Base-by-base conservation (phyloP, 2,888 invertebrate species). In the Drosophila greeni region DNA sequence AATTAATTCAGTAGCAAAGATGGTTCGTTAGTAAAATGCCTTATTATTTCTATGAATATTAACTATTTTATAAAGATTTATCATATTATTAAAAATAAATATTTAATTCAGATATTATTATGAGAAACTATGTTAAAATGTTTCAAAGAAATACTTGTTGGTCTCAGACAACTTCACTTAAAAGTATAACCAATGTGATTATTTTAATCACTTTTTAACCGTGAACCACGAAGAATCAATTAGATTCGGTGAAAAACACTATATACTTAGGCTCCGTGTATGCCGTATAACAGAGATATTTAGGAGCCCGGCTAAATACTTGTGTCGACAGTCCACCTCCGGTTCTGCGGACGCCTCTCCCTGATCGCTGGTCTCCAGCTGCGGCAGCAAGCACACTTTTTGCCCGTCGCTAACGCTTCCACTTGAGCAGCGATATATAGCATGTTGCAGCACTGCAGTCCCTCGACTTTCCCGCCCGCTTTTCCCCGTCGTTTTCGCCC, bases 321-420 rank as follows among this genome's bases (percentile, higher is more conserved):
- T 53, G 36, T 64, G 52, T 64, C 43, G 62, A 43, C 64, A 62
- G 65, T 64, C 52, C 37, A 43, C 64, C 36, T 64, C 5, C 31
- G 23, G 52, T n/a, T 16, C 2, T 47, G 31, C 20, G 20, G n/a
- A 16, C 49, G 37, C 23, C 34, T n/a, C 29, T 62, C 49, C 20
- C 52, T 62, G 43, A 62, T 52, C 61, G 52, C 31, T n/a, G 14
- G 42, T 36, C 64, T 64, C 61, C 52, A 43, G 61, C 61, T 62
- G 61, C 42, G 61, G 9, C 36, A 43, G 61, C 49, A 24, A 58
- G 31, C 52, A 29, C 36, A 36, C 37, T 62, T 62, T 62, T 62
- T 64, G 29, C 51, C 64, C 43, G 43, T 31, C 52, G 36, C 31
- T n/a, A n/a, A n/a, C 43, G 36, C 65, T 43, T 36, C 62, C 52